Conservation (phyloP, 2,888 invertebrate genomes). For the Herminia tarsipennalis region DNA sequence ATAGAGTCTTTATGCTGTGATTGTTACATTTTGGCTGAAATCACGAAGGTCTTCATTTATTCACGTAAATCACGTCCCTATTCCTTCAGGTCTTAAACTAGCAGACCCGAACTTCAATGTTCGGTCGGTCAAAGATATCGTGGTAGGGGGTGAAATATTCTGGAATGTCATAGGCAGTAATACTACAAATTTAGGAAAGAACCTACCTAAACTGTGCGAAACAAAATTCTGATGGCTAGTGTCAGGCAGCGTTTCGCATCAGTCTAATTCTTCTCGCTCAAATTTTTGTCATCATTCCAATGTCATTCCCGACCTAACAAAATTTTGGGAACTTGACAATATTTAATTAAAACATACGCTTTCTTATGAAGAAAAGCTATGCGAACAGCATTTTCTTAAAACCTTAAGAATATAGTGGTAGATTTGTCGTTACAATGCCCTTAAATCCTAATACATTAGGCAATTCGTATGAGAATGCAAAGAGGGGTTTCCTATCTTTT, state of each 20-base stretch:
- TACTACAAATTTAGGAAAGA: constrained; percentile 27
- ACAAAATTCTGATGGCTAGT: constrained; percentile 35
- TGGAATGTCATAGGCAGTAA: constrained; percentile 21
- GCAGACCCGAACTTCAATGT: constrained; percentile 33
- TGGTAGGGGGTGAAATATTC: constrained; percentile 32
- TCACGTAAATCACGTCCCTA: not conserved
- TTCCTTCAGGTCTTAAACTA: constrained; percentile 11
- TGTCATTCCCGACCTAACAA: constrained; percentile 2
- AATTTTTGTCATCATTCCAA: not conserved
- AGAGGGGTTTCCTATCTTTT: constrained; percentile 20
- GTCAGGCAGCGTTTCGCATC: constrained; percentile 8
- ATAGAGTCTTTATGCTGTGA: constrained; percentile 9
- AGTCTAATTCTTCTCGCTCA: not conserved
- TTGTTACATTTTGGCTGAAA: constrained; percentile 9
- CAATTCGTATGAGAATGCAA: constrained; percentile 25
- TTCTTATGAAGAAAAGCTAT: constrained; percentile 18
- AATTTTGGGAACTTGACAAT: constrained; percentile 33
- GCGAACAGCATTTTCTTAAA: constrained; percentile 25
- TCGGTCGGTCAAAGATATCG: constrained; percentile 27
- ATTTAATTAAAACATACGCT: constrained; percentile 15
- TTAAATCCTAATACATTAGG: constrained; percentile 26
- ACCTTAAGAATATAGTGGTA: constrained; percentile 18
- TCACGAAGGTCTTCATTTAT: constrained; percentile 19
- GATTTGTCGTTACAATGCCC: constrained; percentile 34
- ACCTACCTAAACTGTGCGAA: constrained; percentile 24